phyloP scores from a whole-genome alignment of 1,140 invertebrate species.

The Caenorhabditis remanei region DNA sequence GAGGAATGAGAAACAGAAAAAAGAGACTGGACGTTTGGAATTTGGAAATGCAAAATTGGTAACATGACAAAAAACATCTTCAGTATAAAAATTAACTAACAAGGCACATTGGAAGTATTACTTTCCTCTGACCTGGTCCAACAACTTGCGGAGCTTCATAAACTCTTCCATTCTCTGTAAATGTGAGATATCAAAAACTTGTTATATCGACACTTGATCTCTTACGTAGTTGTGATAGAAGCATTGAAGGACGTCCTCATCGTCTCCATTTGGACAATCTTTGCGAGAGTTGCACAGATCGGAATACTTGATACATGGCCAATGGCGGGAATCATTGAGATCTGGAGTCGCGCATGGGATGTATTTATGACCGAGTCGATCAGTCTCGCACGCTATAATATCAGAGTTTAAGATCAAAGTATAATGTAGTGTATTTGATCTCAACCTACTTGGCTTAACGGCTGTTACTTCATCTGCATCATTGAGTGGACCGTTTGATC shows the following conservation, averaged over 20 bases:
- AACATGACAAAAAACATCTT: too few relatives aligned
- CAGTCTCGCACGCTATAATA: conserved; percentile 12
- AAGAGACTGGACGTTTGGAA: background rate
- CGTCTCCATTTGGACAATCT: conserved; percentile 35
- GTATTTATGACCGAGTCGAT: conserved; percentile 24
- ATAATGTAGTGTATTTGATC: too few relatives aligned
- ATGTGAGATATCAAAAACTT: background rate
- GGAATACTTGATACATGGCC: conserved; percentile 37
- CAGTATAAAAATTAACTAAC: too few relatives aligned
- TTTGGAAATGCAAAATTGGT: background rate
- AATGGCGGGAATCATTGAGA: background rate
- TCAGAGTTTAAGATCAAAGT: too few relatives aligned
- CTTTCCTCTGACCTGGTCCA: background rate
- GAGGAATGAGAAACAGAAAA: background rate
- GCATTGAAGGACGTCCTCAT: conserved; percentile 16
- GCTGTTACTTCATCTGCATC: conserved; percentile 22
- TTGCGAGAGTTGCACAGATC: conserved; percentile 8
- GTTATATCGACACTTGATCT: background rate
- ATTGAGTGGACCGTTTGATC: conserved; percentile 16
- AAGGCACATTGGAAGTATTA: background rate
- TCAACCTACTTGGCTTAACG: background rate
- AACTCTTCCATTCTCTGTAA: conserved; percentile 17
- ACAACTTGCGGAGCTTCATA: background rate
- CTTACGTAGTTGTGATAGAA: conserved; percentile 38
- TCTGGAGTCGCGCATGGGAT: conserved; percentile 3